Evolutionary conservation across 2,888 invertebrate species (phyloP).

Genomic region (Archips xylosteana): DNA sequence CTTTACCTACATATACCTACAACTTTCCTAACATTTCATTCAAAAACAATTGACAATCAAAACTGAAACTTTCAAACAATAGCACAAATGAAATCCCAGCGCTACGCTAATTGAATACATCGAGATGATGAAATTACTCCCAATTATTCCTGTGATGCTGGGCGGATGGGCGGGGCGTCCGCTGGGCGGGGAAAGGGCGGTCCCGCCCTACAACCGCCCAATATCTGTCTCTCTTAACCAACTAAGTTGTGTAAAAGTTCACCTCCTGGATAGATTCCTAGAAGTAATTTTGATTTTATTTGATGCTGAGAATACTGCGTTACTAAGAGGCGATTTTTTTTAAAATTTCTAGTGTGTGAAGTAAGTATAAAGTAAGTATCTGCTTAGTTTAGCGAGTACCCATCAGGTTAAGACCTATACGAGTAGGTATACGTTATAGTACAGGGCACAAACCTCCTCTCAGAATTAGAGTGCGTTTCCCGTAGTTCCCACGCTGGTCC

Average conservation of each 20-base stretch:
- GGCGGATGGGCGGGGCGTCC: constrained; percentile 68
- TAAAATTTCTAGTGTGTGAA: too few relatives aligned
- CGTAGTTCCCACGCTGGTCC: too few relatives aligned
- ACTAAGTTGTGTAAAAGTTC: constrained; percentile 34
- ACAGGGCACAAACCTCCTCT: too few relatives aligned
- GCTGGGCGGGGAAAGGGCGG: constrained; percentile 65
- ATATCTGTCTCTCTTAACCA: constrained; percentile 49
- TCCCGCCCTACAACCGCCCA: constrained; percentile 65
- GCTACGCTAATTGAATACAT: constrained; percentile 72
- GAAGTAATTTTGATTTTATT: background rate
- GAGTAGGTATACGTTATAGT: too few relatives aligned
- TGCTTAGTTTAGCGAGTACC: too few relatives aligned
- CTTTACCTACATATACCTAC: too few relatives aligned
- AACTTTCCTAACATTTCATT: background rate
- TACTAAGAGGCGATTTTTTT: too few relatives aligned
- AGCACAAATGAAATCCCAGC: constrained; percentile 20
- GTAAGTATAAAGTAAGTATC: too few relatives aligned
- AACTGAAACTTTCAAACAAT: constrained; percentile 11
- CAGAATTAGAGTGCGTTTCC: too few relatives aligned
- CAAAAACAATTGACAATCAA: constrained; percentile 4
- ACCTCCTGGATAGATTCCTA: constrained; percentile 13
- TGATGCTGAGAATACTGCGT: background rate
- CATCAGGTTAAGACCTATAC: too few relatives aligned
- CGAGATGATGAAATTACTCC: constrained; percentile 75
- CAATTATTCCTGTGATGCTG: constrained; percentile 68